Conservation (phyloP, 2,797 vertebrate genomes). For the Silurus lanzhouensis region DNA sequence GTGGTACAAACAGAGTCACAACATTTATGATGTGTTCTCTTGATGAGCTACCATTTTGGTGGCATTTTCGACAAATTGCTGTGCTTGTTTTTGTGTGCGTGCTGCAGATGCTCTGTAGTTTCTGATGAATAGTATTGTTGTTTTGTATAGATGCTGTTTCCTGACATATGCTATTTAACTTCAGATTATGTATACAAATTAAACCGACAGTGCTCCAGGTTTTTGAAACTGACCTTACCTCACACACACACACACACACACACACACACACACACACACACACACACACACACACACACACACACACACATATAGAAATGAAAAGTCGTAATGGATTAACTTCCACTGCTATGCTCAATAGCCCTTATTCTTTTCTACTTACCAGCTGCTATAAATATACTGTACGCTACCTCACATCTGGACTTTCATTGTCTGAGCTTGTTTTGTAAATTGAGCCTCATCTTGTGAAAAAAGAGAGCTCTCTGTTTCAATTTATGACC, state of each 20-base stretch:
- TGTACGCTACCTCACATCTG: constrained; percentile 21
- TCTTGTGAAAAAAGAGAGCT: background rate
- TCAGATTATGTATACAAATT: background rate
- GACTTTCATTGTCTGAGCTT: constrained; percentile 10
- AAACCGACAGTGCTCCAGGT: background rate
- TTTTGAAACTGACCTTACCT: constrained; percentile 1
- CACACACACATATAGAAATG: background rate
- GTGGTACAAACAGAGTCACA: constrained; percentile 20
- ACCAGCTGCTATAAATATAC: background rate
- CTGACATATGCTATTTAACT: background rate
- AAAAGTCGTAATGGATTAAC: constrained; percentile 19
- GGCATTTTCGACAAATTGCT: constrained; percentile 32
- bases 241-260: too few species aligned
- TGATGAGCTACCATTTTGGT: constrained; percentile 36
- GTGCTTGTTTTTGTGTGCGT: background rate
- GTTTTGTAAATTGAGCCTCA: constrained; percentile 15
- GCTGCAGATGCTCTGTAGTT: constrained; percentile 13
- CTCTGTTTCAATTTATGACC: constrained; percentile 23
- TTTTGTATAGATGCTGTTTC: background rate
- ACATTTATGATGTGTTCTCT: constrained; percentile 34
- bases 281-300: too few species aligned
- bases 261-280: too few species aligned
- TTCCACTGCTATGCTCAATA: background rate
- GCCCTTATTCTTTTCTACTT: constrained; percentile 17
- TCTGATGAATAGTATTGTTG: constrained; percentile 18